These are phyloP conservation scores for Diceros bicornis DNA, from an alignment of 2,797 vertebrate genomes.

Conservation along the genomic window DNA sequence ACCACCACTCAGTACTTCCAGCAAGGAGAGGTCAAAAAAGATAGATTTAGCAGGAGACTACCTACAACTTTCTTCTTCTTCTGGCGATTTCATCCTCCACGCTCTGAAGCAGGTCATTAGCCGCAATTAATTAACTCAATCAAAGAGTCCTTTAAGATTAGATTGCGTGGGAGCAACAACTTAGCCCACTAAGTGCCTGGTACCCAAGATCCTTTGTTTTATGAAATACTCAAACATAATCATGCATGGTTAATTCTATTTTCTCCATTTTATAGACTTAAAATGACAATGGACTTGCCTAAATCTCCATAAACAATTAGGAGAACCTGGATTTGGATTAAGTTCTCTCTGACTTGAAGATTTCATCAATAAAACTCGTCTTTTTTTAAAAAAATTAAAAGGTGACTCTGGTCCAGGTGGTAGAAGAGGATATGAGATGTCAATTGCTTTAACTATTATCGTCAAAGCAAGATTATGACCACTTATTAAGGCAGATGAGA, in stretches of 20 bases:
- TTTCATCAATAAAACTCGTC: not conserved
- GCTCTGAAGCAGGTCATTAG: not conserved
- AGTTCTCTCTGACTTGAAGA: not conserved
- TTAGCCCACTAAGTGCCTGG: not conserved
- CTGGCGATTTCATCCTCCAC: not conserved
- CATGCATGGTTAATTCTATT: not conserved
- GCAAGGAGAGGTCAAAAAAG: not conserved
- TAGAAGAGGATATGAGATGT: not conserved
- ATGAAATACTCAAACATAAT: not conserved
- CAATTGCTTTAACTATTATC: not conserved
- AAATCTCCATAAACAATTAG: not conserved
- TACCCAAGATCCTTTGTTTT: not conserved
- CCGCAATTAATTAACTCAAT: not conserved
- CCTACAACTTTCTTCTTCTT: not conserved
- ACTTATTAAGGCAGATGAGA: not conserved
- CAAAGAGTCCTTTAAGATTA: not conserved
- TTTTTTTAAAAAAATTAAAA: not conserved
- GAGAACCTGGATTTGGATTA: not conserved
- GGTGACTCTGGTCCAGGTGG: not conserved
- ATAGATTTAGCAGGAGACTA: not conserved
- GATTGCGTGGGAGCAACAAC: not conserved
- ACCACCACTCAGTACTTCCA: not conserved
- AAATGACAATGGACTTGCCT: not conserved
- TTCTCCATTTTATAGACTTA: conserved; percentile 13
- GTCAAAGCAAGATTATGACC: not conserved